These are phyloP conservation scores for Drosophila meridionalis DNA, from an alignment of 2,888 invertebrate genomes.

Conservation along the genomic window DNA sequence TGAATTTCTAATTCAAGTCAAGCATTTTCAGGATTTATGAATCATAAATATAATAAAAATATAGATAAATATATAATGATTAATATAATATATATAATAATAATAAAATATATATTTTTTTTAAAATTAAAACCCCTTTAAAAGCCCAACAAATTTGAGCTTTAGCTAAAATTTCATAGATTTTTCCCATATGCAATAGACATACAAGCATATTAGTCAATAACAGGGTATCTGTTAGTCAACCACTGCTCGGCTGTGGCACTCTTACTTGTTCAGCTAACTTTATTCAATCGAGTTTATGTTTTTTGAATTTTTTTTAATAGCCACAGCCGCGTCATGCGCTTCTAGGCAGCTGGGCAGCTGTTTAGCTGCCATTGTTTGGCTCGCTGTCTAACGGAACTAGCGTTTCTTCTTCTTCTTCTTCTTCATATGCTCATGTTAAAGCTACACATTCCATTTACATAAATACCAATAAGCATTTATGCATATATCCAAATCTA, in stretches of 20 bases:
- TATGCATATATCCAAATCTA: background rate
- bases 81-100: too few relatives aligned
- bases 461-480: conserved; percentile 7
- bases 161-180: background rate
- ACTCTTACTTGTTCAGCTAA: conserved; percentile 38
- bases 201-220: background rate
- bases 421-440: conserved; percentile 10
- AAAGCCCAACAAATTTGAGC: too few relatives aligned
- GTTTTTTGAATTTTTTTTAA: conserved; percentile 49
- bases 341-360: conserved; percentile 42
- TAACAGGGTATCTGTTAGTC: conserved; percentile 7
- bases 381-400: conserved; percentile 38
- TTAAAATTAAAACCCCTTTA: too few relatives aligned
- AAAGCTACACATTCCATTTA: conserved; percentile 4
- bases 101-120: too few relatives aligned
- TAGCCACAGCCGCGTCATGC: conserved; percentile 40
- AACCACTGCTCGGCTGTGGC: background rate
- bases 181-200: background rate
- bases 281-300: conserved; percentile 66
- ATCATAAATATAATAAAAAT: too few relatives aligned
- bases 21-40: background rate
- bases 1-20: background rate
- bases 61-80: too few relatives aligned
- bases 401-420: conserved; percentile 34
- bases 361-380: conserved; percentile 30